Conservation (phyloP, 2,888 invertebrate genomes). For the Amblyteles armatorius region DNA sequence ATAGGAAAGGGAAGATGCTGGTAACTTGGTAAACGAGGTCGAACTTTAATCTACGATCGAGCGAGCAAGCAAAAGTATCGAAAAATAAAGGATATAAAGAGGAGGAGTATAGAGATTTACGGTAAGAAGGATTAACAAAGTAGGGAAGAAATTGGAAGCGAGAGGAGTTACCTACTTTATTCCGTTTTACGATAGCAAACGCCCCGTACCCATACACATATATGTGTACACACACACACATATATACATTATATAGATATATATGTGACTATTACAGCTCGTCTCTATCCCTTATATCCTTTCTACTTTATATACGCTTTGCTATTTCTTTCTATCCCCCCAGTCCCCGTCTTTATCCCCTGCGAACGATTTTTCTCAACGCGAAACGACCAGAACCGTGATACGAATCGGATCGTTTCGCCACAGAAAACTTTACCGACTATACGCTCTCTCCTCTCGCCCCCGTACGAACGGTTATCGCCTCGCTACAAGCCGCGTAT, state of each 20-base stretch:
- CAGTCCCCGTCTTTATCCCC: slow-evolving; percentile 51
- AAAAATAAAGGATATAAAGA: slow-evolving; percentile 27
- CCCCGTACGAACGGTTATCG: slow-evolving; percentile 44
- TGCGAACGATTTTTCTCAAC: slow-evolving; percentile 56
- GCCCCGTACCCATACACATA: slow-evolving; percentile 22
- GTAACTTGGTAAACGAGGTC: slow-evolving; percentile 25
- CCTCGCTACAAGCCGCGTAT: neutral
- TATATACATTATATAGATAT: neutral
- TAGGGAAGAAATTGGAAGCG: slow-evolving; percentile 60
- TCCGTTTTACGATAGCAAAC: slow-evolving; percentile 64
- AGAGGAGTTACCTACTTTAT: slow-evolving; percentile 63
- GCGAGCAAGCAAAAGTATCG: neutral
- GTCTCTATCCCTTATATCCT: slow-evolving; percentile 41
- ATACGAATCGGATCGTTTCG: slow-evolving; percentile 62
- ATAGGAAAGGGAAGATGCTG: neutral
- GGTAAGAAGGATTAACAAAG: slow-evolving; percentile 65
- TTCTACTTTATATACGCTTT: slow-evolving; percentile 42
- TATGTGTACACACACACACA: slow-evolving; percentile 4
- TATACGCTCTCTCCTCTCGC: slow-evolving; percentile 30
- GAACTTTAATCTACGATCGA: slow-evolving; percentile 10
- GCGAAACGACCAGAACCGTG: slow-evolving; percentile 51
- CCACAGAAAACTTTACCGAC: slow-evolving; percentile 46
- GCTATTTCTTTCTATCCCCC: slow-evolving; percentile 47
- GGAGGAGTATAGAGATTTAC: slow-evolving; percentile 57
- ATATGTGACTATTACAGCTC: slow-evolving; percentile 37